Percentiles rank a stretch among this genome's conserved stretches.
Conservation (phyloP, 2,113 vertebrate genomes). For the Scartelaos histophorus region DNA sequence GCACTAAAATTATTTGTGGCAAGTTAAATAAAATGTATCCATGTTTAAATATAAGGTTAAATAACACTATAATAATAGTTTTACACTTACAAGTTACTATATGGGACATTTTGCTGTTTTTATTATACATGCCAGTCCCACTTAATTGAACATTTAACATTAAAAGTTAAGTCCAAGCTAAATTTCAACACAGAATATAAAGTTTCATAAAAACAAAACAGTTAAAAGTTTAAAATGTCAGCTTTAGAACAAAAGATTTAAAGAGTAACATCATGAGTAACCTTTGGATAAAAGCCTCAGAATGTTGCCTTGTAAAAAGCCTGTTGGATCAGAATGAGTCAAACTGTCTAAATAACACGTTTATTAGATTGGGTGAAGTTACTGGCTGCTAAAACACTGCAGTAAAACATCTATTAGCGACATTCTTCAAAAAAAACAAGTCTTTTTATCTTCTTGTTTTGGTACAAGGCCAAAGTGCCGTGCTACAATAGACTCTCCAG, state of each 20-base stretch:
- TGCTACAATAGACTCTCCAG: conserved; percentile 47
- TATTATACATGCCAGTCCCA: no score
- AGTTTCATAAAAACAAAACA: background rate
- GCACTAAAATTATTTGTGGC: no score
- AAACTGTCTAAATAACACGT: conserved; percentile 57
- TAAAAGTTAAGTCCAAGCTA: no score
- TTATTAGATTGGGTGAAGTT: conserved; percentile 63
- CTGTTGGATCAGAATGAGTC: conserved; percentile 51
- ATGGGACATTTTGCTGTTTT: no score
- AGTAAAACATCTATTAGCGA: conserved; percentile 45
- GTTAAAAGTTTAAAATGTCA: background rate
- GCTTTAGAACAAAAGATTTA: background rate
- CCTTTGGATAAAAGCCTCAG: conserved; percentile 42
- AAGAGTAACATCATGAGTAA: conserved; percentile 10
- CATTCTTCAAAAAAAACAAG: conserved; percentile 39
- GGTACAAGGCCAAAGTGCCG: conserved; percentile 51
- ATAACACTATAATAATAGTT: no score
- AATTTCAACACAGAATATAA: no score
- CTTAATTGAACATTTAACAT: no score
- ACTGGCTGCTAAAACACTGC: conserved; percentile 46
- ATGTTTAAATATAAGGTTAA: no score
- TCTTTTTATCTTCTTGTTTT: conserved; percentile 39
- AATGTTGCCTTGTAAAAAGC: conserved; percentile 52
- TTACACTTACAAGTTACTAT: no score
- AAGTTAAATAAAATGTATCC: no score